Evolutionary conservation across 2,888 invertebrate genomes (phyloP), one percentile per base, ranked within the genome.

Genomic region (Andrena dorsata): DNA sequence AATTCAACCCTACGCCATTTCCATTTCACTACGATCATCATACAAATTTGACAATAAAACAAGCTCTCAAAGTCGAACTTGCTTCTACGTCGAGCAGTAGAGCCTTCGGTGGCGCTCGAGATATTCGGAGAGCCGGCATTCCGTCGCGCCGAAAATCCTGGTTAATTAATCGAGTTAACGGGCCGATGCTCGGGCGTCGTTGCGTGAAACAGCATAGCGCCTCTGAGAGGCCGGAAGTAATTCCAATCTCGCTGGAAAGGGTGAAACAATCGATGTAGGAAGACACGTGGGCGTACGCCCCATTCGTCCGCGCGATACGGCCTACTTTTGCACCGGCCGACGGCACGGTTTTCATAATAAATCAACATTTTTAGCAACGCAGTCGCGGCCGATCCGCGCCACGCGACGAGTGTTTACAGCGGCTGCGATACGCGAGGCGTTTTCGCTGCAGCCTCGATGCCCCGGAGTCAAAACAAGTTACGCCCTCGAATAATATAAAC

Each of bases 91-190:
- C 2, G n/a, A 4, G 3, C 10, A 0, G 7, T 35, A 26, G 32
- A 23, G 32, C 16, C 16, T 41, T 41, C 8, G 13, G 26, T 16
- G 16, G 26, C 35, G 7, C 16, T 20, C 20, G 35, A 56, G 26
- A 69, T 35, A 56, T 69, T 53, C 41, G 13, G 23, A 26, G 23
- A 3, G 4, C 26, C 56, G n/a, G 16, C 66, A 23, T 41, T 41
- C 16, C 13, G 53, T 60, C 47, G 20, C 49, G 10, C 26, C 20
- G 70, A 49, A 70, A 47, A 70, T 70, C 35, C 20, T 32, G 6
- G 60, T 35, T 74, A 60, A 74, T 74, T 49, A 60, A 68, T 66
- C 64, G 68, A 35, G 32, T 61, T 60, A 49, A 28, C 56, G 41
- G 49, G n/a, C 51, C 32, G 16, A 56, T 28, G 35, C 20, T 58